Conservation (phyloP, 2,888 invertebrate genomes). For the Cryptus armator region DNA sequence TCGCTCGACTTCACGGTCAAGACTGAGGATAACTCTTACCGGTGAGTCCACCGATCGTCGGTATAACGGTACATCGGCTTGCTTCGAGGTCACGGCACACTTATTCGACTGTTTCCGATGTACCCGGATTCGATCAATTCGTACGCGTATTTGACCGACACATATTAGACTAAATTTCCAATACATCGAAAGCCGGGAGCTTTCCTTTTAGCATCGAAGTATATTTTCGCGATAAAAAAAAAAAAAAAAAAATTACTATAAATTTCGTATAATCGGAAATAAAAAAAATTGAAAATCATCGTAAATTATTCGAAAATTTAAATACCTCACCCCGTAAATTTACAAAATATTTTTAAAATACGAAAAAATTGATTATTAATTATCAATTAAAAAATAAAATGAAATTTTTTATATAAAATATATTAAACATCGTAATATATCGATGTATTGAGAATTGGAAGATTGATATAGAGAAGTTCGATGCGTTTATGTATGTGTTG, state of each 20-base stretch:
- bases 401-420: too few relatives aligned
- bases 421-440: too few relatives aligned
- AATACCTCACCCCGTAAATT: too few relatives aligned
- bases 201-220: background rate
- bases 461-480: background rate
- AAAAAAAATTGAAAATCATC: too few relatives aligned
- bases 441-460: too few relatives aligned
- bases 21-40: conserved; percentile 76
- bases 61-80: conserved; percentile 80
- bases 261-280: too few relatives aligned
- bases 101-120: conserved; percentile 74
- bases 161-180: conserved; percentile 12
- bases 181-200: background rate
- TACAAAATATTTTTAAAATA: too few relatives aligned
- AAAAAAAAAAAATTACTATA: too few relatives aligned
- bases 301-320: too few relatives aligned
- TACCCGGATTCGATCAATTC: conserved; percentile 37
- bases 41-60: conserved; percentile 76
- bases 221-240: background rate
- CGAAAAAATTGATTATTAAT: too few relatives aligned
- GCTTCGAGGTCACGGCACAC: conserved; percentile 84
- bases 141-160: conserved; percentile 3
- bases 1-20: conserved; percentile 83
- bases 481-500: background rate
- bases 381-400: too few relatives aligned